Percentiles rank a stretch among this genome's conserved stretches.
These are phyloP conservation scores for Prunella strophiata DNA, from an alignment of 2,797 vertebrate genomes.

Conservation along the genomic window DNA sequence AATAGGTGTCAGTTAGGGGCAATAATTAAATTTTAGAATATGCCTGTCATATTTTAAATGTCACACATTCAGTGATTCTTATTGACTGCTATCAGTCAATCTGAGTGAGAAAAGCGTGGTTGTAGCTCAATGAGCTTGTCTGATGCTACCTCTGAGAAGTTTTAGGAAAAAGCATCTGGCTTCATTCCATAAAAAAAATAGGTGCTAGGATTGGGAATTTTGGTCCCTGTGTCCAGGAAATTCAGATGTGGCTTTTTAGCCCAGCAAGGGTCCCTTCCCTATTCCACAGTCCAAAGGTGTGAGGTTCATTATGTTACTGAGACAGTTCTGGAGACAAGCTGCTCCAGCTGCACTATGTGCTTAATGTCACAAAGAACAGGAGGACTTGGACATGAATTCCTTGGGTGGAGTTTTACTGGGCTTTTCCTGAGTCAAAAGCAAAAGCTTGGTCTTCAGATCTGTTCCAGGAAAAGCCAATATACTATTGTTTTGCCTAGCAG, in stretches of 20 bases:
- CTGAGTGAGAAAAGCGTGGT: not conserved
- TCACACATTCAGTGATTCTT: conserved; percentile 3
- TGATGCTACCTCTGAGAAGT: not conserved
- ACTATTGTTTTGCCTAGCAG: not conserved
- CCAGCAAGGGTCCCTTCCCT: not conserved
- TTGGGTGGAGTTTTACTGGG: not conserved
- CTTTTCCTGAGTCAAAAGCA: not conserved
- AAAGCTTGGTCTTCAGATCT: not conserved
- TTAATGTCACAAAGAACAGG: not conserved
- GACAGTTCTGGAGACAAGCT: not conserved
- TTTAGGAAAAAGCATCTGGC: not conserved
- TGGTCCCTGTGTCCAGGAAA: not conserved
- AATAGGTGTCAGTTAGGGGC: conserved; percentile 49
- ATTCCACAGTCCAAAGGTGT: not conserved
- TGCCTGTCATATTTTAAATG: conserved; percentile 58
- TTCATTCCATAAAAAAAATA: not conserved
- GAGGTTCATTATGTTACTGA: not conserved
- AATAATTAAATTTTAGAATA: conserved; percentile 53
- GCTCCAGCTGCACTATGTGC: not conserved
- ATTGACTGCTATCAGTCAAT: conserved; percentile 14
- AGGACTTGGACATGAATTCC: not conserved
- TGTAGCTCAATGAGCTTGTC: not conserved
- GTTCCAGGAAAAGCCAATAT: not conserved
- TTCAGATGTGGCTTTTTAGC: not conserved
- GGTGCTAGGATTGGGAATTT: not conserved